A percentile compares a stretch with the other conserved stretches of the same genome.
phyloP scores from a whole-genome alignment of 2,888 invertebrate species.

The Sinelater perroti region DNA sequence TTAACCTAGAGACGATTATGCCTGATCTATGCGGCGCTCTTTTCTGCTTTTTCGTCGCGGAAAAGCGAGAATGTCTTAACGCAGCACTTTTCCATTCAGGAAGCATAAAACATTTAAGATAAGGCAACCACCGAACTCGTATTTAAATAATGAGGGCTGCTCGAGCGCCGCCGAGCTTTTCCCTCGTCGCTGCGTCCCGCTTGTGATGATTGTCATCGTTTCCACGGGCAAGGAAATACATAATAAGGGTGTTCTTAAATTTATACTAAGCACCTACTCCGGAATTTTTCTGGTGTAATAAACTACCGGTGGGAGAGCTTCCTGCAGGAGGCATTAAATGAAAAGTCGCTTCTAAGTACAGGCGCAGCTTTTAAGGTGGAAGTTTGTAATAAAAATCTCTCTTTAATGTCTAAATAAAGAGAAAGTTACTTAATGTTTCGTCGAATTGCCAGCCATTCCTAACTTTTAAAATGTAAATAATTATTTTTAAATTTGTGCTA shows the following conservation, averaged over 20 bases:
- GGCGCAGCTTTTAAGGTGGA: no score
- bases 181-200: conserved; percentile 14
- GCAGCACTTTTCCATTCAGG: conserved; percentile 22
- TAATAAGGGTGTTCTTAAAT: conserved; percentile 9
- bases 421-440: no score
- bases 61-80: conserved; percentile 20
- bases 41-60: conserved; percentile 2
- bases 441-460: no score
- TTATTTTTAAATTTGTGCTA: no score
- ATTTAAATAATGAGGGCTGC: conserved; percentile 31
- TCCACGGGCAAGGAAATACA: background rate
- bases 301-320: no score
- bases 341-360: no score
- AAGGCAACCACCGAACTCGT: conserved; percentile 16
- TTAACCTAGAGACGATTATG: conserved; percentile 25
- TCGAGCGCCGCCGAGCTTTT: conserved; percentile 14
- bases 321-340: no score
- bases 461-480: no score
- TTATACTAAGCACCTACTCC: no score
- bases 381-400: no score
- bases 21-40: conserved; percentile 20
- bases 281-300: no score
- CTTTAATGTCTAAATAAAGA: no score
- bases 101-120: conserved; percentile 33
- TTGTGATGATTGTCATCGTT: conserved; percentile 14